These are phyloP conservation scores for Trematomus loennbergii DNA, from an alignment of 2,113 vertebrate species.

Conservation along the genomic window DNA sequence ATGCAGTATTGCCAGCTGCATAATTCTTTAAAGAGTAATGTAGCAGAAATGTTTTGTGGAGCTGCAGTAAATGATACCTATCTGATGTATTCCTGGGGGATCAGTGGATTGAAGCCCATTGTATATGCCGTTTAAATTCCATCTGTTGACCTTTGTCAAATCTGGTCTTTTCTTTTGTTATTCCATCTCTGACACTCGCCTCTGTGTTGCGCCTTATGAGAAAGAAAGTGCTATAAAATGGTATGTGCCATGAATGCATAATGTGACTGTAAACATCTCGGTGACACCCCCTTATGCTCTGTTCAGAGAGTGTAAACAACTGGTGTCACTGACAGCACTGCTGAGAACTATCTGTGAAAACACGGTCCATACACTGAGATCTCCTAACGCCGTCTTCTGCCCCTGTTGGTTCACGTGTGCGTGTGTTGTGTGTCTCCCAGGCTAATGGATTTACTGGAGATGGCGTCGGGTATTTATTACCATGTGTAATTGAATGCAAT, in stretches of 20 bases:
- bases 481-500: conserved; percentile 88
- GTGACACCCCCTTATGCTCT: conserved; percentile 29
- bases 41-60: conserved; percentile 41
- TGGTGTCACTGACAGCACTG: conserved; percentile 17
- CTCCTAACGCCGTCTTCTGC: conserved; percentile 32
- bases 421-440: conserved; percentile 70
- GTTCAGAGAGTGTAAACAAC: conserved; percentile 52
- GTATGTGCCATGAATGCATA: conserved; percentile 35
- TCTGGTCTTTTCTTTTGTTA: conserved; percentile 31
- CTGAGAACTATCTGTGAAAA: conserved; percentile 46
- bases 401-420: conserved; percentile 32
- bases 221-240: conserved; percentile 31
- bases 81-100: conserved; percentile 55
- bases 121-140: conserved; percentile 39
- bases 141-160: conserved; percentile 59
- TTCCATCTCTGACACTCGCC: conserved; percentile 30
- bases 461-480: conserved; percentile 85
- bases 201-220: conserved; percentile 16
- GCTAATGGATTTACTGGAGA: conserved; percentile 87
- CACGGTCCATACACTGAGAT: conserved; percentile 51
- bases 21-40: conserved; percentile 51
- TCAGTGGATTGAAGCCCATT: conserved; percentile 35
- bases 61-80: conserved; percentile 51
- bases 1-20: conserved; percentile 17
- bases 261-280: conserved; percentile 42